phyloP scores from a whole-genome alignment of 2,888 invertebrate species.

The Tachina lurida region DNA sequence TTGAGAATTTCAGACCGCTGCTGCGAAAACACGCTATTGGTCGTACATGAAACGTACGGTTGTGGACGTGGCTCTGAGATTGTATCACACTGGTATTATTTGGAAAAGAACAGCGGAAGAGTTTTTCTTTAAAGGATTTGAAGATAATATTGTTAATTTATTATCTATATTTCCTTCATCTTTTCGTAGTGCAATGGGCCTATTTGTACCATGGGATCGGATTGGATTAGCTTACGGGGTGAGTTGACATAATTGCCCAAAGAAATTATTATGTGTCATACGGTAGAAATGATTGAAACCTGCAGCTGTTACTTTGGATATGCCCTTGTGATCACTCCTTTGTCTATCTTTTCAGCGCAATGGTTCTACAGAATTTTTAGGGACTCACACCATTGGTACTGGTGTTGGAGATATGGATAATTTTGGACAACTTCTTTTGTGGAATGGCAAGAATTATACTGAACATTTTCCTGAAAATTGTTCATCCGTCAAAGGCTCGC shows the following conservation, averaged over 20 bases:
- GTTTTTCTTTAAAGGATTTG: constrained; percentile 91
- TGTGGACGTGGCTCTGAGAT: constrained; percentile 85
- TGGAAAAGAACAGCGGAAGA: constrained; percentile 87
- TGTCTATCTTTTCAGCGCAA: constrained; percentile 86
- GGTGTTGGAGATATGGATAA: constrained; percentile 85
- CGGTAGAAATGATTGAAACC: too few species aligned
- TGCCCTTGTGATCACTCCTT: background rate
- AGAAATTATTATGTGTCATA: background rate
- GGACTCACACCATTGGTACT: constrained; percentile 89
- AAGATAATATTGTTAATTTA: constrained; percentile 87
- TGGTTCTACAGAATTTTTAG: constrained; percentile 88
- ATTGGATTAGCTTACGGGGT: constrained; percentile 93
- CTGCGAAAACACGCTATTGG: constrained; percentile 73
- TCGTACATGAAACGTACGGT: constrained; percentile 74
- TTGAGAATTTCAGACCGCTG: constrained; percentile 60
- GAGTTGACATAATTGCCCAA: constrained; percentile 66
- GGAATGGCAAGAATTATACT: constrained; percentile 87
- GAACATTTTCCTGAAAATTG: constrained; percentile 84
- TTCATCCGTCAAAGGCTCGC: constrained; percentile 87
- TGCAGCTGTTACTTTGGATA: background rate
- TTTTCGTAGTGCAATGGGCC: constrained; percentile 82
- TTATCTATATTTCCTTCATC: constrained; percentile 85
- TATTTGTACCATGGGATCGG: constrained; percentile 86
- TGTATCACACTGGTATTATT: constrained; percentile 84
- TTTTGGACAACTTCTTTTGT: constrained; percentile 87